phyloP scores from a whole-genome alignment of 2,797 vertebrate genomes.

The Rhinella marina region DNA sequence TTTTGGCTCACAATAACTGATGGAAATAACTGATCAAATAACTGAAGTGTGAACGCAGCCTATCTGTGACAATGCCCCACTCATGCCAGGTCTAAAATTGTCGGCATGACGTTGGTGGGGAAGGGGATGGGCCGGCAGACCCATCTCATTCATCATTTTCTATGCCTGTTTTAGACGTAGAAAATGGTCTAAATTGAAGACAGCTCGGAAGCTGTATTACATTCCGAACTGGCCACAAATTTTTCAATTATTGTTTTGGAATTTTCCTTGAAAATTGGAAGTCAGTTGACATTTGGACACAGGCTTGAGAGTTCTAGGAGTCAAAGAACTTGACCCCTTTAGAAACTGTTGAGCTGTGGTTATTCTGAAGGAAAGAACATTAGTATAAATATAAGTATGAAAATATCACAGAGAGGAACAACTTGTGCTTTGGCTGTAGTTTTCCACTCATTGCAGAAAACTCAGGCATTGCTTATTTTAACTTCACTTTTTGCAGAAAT shows the following conservation, averaged over 20 bases:
- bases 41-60: too few species aligned
- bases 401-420: background rate
- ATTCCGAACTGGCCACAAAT: background rate
- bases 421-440: conserved; percentile 2
- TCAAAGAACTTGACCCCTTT: background rate
- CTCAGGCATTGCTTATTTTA: background rate
- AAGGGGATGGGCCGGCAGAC: too few species aligned
- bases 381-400: background rate
- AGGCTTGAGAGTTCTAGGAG: background rate
- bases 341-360: background rate
- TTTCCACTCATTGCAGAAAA: background rate
- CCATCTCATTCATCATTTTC: too few species aligned
- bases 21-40: too few species aligned
- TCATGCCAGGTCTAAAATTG: too few species aligned
- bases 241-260: background rate
- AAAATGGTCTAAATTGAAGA: background rate
- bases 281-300: background rate
- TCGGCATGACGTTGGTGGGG: too few species aligned
- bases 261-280: background rate
- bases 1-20: too few species aligned
- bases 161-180: too few species aligned
- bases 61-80: too few species aligned
- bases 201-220: background rate
- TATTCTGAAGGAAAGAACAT: background rate
- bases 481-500: background rate